Percentiles rank a stretch among this genome's conserved stretches.
Conservation (phyloP, 2,888 invertebrate genomes). For the Cephus spinipes region DNA sequence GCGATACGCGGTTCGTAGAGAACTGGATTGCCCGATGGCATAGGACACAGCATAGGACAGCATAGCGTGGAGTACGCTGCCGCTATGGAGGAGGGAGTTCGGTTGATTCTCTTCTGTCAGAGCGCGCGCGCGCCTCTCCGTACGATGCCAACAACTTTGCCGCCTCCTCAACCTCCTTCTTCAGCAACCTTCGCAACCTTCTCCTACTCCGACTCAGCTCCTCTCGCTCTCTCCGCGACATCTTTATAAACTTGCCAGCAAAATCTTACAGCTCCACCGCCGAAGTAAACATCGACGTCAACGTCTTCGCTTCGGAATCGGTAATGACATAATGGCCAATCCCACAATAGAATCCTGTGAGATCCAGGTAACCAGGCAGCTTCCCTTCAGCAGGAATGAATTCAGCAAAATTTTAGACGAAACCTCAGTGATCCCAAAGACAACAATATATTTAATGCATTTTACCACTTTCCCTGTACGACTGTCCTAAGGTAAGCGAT, state of each 20-base stretch:
- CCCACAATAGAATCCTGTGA: neutral
- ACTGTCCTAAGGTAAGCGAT: neutral
- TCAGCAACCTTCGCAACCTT: neutral
- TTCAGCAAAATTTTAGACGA: neutral
- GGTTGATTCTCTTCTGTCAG: conserved; percentile 6
- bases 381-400: neutral
- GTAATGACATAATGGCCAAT: neutral
- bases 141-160: neutral
- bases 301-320: neutral
- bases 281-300: neutral
- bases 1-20: conserved; percentile 39
- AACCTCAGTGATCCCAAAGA: neutral
- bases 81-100: conserved; percentile 2
- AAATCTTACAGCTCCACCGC: neutral
- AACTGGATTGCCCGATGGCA: conserved; percentile 40
- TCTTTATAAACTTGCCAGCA: neutral
- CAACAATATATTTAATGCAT: neutral
- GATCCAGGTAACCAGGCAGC: neutral
- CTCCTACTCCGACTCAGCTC: neutral
- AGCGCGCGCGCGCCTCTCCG: neutral
- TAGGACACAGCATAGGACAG: conserved; percentile 20
- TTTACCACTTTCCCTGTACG: neutral
- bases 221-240: neutral
- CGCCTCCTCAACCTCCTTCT: neutral
- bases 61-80: conserved; percentile 1